Evolutionary conservation across 2,888 invertebrate species (phyloP).

Genomic region (Nudaria mundana): DNA sequence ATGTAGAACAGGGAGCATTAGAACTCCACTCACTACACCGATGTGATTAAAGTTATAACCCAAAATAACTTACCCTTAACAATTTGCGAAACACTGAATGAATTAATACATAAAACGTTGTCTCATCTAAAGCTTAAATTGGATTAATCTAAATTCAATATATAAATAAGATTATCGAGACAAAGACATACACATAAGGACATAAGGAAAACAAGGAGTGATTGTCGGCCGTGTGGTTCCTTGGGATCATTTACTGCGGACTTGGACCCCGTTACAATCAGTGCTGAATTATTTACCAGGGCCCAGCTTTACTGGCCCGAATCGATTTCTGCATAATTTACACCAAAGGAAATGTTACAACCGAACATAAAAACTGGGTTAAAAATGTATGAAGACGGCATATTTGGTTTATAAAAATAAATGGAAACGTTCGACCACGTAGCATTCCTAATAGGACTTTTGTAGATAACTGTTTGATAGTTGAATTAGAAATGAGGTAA

Average conservation of each 20-base stretch:
- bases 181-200: constrained; percentile 43
- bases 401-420: constrained; percentile 31
- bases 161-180: constrained; percentile 34
- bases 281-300: constrained; percentile 73
- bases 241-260: constrained; percentile 65
- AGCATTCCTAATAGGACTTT: constrained; percentile 38
- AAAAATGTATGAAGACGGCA: constrained; percentile 36
- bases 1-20: constrained; percentile 58
- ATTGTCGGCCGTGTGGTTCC: constrained; percentile 57
- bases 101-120: constrained; percentile 22
- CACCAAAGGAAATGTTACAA: constrained; percentile 53
- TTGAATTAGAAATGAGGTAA: constrained; percentile 69
- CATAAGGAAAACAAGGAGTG: constrained; percentile 60
- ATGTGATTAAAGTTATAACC: constrained; percentile 56
- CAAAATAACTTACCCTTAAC: constrained; percentile 17
- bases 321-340: constrained; percentile 78
- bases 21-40: constrained; percentile 27
- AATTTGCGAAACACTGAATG: constrained; percentile 27
- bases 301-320: constrained; percentile 63
- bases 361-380: constrained; percentile 52
- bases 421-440: constrained; percentile 13
- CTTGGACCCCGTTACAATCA: constrained; percentile 73
- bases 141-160: constrained; percentile 42
- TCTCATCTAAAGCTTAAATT: constrained; percentile 36
- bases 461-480: constrained; percentile 69